Base-by-base conservation (phyloP, 2,113 vertebrate species). In the Bothrops jararaca region DNA sequence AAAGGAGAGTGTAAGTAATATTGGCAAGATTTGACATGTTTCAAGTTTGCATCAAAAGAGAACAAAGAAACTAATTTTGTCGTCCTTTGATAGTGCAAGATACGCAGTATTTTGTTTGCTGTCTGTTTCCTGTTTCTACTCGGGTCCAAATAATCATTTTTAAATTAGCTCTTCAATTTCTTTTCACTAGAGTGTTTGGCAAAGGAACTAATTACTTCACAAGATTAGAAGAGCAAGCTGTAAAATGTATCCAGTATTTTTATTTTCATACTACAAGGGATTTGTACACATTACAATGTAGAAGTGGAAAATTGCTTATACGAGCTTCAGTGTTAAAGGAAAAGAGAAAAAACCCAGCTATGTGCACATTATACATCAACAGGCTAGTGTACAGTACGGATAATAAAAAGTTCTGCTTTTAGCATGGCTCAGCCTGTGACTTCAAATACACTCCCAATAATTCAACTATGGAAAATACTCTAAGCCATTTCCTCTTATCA, bases 241-340 rank as follows among this genome's bases (percentile, higher is more conserved):
- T 3, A 29, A 89, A 50, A 1, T 0, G 5, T 1, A 4, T 87
- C 23, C 29, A 86, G 50, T 20, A 3, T 29, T 1, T 42, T 22
- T 34, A 93, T 92, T 93, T 50, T 85, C 15, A 90, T 87, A 88
- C 89, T 87, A 56, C 13, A 87, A 50, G 34, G 39, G 56, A 54
- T 91, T 34, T 85, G 22, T 60, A 86, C 69, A 89, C 56, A 87
- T 58, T 92, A 90, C 90, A 80, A 90, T 53, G 85, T 85, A 52
- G 53, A 69, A 24, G 29, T 74, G 45, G 52, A 52, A 90, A 69
- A 53, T n/a, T 29, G n/a, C 56, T 69, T 89, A 80, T 42, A 87
- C 23, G 89, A 45, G 34, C 90, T 89, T 91, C 87, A 89, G 50
- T 86, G 69, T 56, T 57, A 85, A 48, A 86, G 48, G 50, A 54